Base-by-base conservation (phyloP, 2,797 vertebrate species). In the Distichodus sexfasciatus region DNA sequence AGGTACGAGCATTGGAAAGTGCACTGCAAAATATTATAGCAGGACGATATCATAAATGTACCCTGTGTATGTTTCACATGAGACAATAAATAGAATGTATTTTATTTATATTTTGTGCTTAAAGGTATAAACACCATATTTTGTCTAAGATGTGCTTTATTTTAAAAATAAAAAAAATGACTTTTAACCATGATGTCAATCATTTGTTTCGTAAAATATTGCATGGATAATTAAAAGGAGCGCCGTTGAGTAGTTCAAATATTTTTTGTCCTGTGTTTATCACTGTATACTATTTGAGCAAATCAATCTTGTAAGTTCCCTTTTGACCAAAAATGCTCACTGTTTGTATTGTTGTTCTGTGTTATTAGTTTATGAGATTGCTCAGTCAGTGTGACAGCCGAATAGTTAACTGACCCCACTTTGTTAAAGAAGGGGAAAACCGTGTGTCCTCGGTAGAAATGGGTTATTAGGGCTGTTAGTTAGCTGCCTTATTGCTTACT, bases 401-500 rank as follows among this genome's bases (percentile, higher is more conserved):
- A 73, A 73, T 64, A 63, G 63, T 78, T 80, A 76, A 77, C 62
- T 75, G 78, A 64, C 70, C 72, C 54, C 48, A 54, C 54, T 57
- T 63, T 46, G 66, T 57, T 69, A 66, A 65, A 59, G 66, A 63
- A n/a, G n/a, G 60, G 63, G 51, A 66, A 79, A 67, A 50, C 64
- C 46, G 58, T 71, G 48, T 76, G 73, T 61, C 66, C 69, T 75
- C 38, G 48, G 63, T 70, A 54, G 73, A 81, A 81, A 79, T 79
- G 40, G 79, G 75, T 70, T 80, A 75, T 78, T 81, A 79, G 68
- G 57, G 70, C 68, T 74, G 72, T 82, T 71, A 82, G 76, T 79
- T 70, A 66, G 77, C 83, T 89, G 79, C 91, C 90, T 90, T 89
- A 92, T 91, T 82, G 71, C 81, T 74, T 78, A 80, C 78, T 76